Evolutionary conservation across 2,797 vertebrate species (phyloP), one percentile per base, ranked within the genome.

Genomic region (Fistularia commersonii): DNA sequence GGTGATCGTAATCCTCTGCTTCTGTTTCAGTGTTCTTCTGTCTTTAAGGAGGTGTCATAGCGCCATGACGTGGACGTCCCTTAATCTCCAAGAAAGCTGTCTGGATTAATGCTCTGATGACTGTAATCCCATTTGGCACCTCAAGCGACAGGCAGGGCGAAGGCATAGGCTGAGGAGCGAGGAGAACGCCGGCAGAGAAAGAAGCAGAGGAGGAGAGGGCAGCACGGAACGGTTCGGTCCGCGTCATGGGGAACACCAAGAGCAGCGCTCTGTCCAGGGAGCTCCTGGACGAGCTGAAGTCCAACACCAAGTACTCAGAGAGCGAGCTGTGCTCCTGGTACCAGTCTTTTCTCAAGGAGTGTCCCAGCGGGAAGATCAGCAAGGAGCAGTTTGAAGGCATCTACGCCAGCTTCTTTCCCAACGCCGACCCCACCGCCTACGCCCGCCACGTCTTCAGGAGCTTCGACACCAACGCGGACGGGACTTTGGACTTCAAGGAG

Each of bases 401-500:
- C 83, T 98, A 97, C 2, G 82, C 91, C 66, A 93, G 91, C 67
- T 96, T 97, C 82, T 97, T 97, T 79, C 96, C 96, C 0, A 82
- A 95, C 5, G 89, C 95, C 0, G 92, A 97, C 71, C 92, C 96
- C 32, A 89, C 92, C 0, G 92, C 88, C 12, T 98, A 97, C 0
- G 94, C 96, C 0, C 87, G 92, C 0, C 95, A 98, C 1, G 95
- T 98, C 4, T 98, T 98, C 88, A 88, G 96, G 52, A 97, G 95
- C 67, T 98, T 98, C 0, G 96, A 98, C 69, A 88, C 93, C 72
- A 97, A 98, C 8, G 89, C 89, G 0, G 95, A 98, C 0, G 95
- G 96, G 3, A 97, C 93, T 0, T 33, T 98, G 79, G 95, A 98
- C 33, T 97, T 98, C 66, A 89, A 93, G 86, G 95, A 98, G 77